A percentile compares a stretch with the other conserved stretches of the same genome.
phyloP scores from a whole-genome alignment of 2,113 vertebrate species.

The Microcebus murinus region DNA sequence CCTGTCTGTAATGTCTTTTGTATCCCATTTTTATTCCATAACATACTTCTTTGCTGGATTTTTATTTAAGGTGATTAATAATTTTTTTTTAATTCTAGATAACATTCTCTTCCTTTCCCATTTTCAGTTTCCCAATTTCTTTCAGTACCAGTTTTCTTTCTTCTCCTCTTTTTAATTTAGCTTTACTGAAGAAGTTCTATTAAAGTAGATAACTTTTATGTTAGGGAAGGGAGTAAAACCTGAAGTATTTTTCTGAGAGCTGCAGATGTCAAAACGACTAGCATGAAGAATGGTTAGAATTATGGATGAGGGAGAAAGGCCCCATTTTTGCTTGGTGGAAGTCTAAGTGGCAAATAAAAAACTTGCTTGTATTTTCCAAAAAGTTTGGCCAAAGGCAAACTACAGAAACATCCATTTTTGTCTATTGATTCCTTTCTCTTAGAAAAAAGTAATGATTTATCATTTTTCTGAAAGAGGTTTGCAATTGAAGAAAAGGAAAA shows the following conservation, averaged over 20 bases:
- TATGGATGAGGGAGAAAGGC: neutral
- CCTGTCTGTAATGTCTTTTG: neutral
- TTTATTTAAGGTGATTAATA: neutral
- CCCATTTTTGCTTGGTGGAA: neutral
- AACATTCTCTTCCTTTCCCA: neutral
- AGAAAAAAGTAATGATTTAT: neutral
- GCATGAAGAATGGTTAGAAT: neutral
- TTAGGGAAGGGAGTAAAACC: neutral
- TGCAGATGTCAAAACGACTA: neutral
- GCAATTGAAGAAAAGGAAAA: neutral
- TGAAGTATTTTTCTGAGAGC: neutral
- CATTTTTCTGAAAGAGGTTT: neutral
- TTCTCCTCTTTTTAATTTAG: neutral
- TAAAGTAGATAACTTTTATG: constrained; percentile 17
- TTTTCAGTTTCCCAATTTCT: neutral
- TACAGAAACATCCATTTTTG: neutral
- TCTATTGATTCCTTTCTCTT: neutral
- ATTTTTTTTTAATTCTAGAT: neutral
- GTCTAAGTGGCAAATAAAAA: neutral
- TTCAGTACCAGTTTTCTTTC: neutral
- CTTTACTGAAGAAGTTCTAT: neutral
- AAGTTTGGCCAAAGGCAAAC: neutral
- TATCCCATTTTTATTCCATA: neutral
- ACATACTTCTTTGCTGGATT: neutral
- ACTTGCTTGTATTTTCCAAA: neutral